Percentiles rank a stretch among this genome's conserved stretches.
Conservation (phyloP, 2,888 invertebrate genomes). For the Troglohyphantes excavatus region DNA sequence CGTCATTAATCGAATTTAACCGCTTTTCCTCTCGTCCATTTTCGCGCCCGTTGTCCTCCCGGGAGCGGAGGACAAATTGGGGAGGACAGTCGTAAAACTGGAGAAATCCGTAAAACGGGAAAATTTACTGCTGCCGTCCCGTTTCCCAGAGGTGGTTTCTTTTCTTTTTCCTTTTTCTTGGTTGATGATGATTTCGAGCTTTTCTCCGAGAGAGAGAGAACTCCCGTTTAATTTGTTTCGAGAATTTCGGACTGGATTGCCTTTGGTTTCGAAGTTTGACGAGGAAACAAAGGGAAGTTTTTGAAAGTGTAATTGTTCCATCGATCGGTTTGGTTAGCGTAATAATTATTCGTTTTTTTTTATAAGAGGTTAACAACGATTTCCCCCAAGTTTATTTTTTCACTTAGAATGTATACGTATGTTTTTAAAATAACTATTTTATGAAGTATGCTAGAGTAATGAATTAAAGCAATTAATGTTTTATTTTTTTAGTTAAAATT, state of each 20-base stretch:
- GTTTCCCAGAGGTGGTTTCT: background rate
- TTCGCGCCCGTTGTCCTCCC: conserved; percentile 21
- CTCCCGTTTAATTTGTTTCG: conserved; percentile 27
- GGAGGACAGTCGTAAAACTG: conserved; percentile 62
- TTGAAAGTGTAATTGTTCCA: too few relatives aligned
- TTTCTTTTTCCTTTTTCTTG: conserved; percentile 2
- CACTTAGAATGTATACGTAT: too few relatives aligned
- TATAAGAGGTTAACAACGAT: too few relatives aligned
- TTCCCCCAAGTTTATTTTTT: too few relatives aligned
- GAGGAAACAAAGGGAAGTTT: too few relatives aligned
- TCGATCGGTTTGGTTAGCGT: too few relatives aligned
- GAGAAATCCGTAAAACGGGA: conserved; percentile 46
- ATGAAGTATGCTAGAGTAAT: too few relatives aligned
- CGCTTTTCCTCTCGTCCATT: conserved; percentile 28
- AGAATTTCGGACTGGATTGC: background rate
- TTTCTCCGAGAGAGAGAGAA: background rate
- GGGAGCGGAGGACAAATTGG: conserved; percentile 55
- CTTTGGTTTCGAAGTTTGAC: background rate
- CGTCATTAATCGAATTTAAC: conserved; percentile 62
- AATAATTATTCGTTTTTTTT: too few relatives aligned
- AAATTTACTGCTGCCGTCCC: conserved; percentile 43
- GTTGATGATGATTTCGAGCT: conserved; percentile 5
- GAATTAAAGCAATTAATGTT: too few relatives aligned
- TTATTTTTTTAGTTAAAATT: too few relatives aligned
- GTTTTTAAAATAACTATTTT: too few relatives aligned